Conservation (phyloP, 2,113 vertebrate species). For the Pycnonotus jocosus region DNA sequence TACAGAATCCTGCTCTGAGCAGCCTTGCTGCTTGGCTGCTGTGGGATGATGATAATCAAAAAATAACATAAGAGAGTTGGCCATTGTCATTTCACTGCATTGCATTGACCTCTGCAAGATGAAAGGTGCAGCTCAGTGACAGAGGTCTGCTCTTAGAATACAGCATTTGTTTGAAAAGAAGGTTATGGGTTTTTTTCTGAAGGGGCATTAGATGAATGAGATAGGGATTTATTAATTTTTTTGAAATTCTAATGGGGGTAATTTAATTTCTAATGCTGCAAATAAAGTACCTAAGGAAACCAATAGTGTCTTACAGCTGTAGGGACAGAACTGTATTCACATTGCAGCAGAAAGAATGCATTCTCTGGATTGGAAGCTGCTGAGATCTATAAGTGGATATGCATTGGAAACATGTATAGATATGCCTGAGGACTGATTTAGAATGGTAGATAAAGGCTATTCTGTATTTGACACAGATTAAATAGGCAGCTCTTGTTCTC, state of each 20-base stretch:
- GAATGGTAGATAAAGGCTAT: not conserved
- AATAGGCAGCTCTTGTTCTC: not conserved
- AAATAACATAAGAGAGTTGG: fast-evolving
- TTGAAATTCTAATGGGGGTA: not conserved
- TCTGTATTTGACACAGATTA: not conserved
- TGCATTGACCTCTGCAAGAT: not conserved
- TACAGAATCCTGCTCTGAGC: not conserved
- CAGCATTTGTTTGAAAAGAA: not conserved
- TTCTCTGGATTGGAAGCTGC: not conserved
- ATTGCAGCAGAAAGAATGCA: not conserved
- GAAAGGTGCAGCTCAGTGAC: not conserved
- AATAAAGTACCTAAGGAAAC: not conserved
- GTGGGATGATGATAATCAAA: not conserved
- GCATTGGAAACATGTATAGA: not conserved
- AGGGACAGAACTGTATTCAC: not conserved
- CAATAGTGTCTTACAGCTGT: not conserved
- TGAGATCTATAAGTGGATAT: not conserved
- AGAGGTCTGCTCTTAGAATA: not conserved
- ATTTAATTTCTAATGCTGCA: not conserved
- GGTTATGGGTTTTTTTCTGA: fast-evolving
- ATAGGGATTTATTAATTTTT: not conserved
- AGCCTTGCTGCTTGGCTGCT: not conserved
- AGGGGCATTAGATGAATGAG: not conserved
- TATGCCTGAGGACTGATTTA: not conserved
- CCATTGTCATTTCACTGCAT: not conserved